A percentile compares a stretch with the other conserved stretches of the same genome.
These are phyloP conservation scores for Amniataba percoides DNA, from an alignment of 2,797 vertebrate genomes.

Conservation along the genomic window DNA sequence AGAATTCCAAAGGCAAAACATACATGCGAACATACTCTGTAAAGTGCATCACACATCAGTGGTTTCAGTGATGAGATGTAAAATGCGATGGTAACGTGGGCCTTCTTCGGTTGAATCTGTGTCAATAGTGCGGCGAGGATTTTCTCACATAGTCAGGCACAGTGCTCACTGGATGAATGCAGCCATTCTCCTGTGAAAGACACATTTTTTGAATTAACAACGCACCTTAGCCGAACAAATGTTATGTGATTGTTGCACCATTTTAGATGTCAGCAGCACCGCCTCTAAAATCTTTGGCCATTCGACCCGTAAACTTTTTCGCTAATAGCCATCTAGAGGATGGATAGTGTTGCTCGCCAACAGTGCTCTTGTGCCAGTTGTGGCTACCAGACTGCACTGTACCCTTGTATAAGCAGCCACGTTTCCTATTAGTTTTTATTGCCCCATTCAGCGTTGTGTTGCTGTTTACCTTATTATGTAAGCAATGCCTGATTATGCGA, in stretches of 20 bases:
- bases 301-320: slow-evolving; percentile 18
- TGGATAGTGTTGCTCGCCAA: not conserved
- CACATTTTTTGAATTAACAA: slow-evolving; percentile 25
- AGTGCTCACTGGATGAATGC: not conserved
- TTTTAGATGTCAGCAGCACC: slow-evolving; percentile 21
- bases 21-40: too few species aligned
- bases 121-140: not conserved
- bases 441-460: slow-evolving; percentile 25
- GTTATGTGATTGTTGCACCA: slow-evolving; percentile 4
- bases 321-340: slow-evolving; percentile 19
- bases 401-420: slow-evolving; percentile 12
- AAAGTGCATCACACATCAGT: too few species aligned
- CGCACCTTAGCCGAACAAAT: slow-evolving; percentile 17
- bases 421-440: slow-evolving; percentile 20
- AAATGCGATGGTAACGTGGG: not conserved
- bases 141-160: slow-evolving; percentile 10
- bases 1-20: too few species aligned
- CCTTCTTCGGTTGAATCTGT: not conserved
- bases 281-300: slow-evolving; percentile 22
- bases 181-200: slow-evolving; percentile 18
- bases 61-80: too few species aligned
- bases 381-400: slow-evolving; percentile 3
- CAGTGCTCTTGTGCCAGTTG: slow-evolving; percentile 14
- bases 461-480: slow-evolving; percentile 52
- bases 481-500: slow-evolving; percentile 42